Base-by-base conservation (phyloP, 2,797 vertebrate genomes). In the Microcaecilia unicolor region DNA sequence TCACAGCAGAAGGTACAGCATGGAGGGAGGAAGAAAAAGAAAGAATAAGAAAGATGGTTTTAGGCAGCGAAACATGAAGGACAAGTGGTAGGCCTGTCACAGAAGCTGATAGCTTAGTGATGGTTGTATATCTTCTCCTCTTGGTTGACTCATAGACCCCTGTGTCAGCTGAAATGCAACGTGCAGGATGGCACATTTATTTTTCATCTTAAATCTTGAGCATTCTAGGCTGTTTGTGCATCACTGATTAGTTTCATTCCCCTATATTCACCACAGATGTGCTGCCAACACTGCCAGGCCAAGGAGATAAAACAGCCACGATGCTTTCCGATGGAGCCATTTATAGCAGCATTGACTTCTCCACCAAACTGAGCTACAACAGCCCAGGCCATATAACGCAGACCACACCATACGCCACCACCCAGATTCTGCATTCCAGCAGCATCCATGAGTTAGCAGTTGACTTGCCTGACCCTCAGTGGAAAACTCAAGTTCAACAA, bases 291-390 rank as follows among this genome's bases (percentile, higher is more conserved):
- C 79, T 83, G 55, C 78, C 81, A 59, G 86, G 86, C 35, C 92
- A 94, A 65, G 88, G 86, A 30, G 95, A 97, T 68, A 99, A 99
- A 75, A 89, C 83, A 0, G 88, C 91, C 35, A 98, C 94, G 5
- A 96, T 99, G 92, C 87, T 97, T 23, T 99, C 95, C 0, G 95
- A 99, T 22, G 94, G 95, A 61, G 95, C 94, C 67, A 99, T 99
- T 80, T 99, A 99, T 67, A 99, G 95, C 80, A 98, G 93, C 77
- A 98, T 99, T 25, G 94, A 99, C 74, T 97, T 99, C 69, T 97
- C 92, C 34, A 96, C 92, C 15, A 97, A 99, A 81, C 83, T 88
- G 33, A 91, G 80, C 52, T 99, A 93, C 72, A 92, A 92, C 72
- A 94, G 91, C 72, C 89, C 90, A 23, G 88, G 91, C 53, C 94